phyloP scores from a whole-genome alignment of 1,140 invertebrate genomes.

The Drosophila repletoides region DNA sequence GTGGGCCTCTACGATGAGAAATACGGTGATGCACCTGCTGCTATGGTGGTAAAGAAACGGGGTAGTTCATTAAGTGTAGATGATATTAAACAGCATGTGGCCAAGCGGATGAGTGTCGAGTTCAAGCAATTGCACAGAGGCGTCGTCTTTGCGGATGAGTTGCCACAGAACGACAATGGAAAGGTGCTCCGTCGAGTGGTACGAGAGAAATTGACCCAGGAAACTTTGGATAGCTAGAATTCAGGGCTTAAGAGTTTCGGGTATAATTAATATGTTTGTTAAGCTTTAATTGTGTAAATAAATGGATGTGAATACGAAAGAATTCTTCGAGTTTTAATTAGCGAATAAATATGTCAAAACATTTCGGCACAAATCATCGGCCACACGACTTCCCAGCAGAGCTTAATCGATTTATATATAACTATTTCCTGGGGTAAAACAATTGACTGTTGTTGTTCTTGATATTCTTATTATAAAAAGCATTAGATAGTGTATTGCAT shows the following conservation, averaged over 20 bases:
- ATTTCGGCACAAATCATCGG: too few species aligned
- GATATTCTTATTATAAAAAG: too few species aligned
- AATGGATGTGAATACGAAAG: too few species aligned
- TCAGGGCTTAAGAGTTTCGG: too few species aligned
- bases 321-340: background rate
- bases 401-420: too few species aligned
- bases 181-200: conserved; percentile 85
- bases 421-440: too few species aligned
- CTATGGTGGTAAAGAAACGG: conserved; percentile 17
- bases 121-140: conserved; percentile 84
- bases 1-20: conserved; percentile 28
- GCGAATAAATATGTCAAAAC: too few species aligned
- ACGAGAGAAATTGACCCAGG: conserved; percentile 42
- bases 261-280: too few species aligned
- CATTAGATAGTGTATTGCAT: too few species aligned
- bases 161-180: conserved; percentile 85
- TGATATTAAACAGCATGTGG: conserved; percentile 47
- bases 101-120: conserved; percentile 63
- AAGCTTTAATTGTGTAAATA: conserved; percentile 42
- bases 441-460: too few species aligned
- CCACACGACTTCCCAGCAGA: too few species aligned
- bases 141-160: conserved; percentile 84
- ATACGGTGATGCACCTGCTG: conserved; percentile 32
- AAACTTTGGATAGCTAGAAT: background rate
- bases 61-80: conserved; percentile 24